phyloP scores from a whole-genome alignment of 2,888 invertebrate species.

The Trichopoda pennipes region DNA sequence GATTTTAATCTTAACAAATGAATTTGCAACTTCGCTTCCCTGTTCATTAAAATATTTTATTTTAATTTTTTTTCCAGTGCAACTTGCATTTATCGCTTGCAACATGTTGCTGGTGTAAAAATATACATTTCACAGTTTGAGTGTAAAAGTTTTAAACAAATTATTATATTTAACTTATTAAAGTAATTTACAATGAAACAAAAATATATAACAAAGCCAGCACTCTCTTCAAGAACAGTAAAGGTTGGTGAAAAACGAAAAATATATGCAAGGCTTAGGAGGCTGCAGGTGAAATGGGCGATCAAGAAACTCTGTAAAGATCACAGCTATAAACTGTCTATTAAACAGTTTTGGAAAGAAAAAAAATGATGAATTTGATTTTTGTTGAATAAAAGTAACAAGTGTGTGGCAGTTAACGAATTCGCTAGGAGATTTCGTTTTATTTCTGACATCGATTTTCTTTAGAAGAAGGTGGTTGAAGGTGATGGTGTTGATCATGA shows the following conservation, averaged over 20 bases:
- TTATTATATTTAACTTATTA: constrained; percentile 79
- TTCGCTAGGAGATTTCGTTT: constrained; percentile 33
- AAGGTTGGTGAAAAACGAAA: background rate
- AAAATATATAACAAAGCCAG: constrained; percentile 29
- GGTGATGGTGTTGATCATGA: constrained; percentile 54
- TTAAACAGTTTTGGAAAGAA: constrained; percentile 39
- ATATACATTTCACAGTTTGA: constrained; percentile 50
- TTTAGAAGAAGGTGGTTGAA: constrained; percentile 29
- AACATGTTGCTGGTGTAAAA: constrained; percentile 23
- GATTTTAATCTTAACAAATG: constrained; percentile 24
- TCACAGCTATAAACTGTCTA: constrained; percentile 65
- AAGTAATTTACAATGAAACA: constrained; percentile 76
- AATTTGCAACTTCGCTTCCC: constrained; percentile 16
- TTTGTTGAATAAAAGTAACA: constrained; percentile 43
- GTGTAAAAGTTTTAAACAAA: constrained; percentile 70
- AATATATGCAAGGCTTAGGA: constrained; percentile 73
- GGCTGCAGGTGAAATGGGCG: constrained; percentile 77
- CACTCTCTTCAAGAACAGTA: background rate
- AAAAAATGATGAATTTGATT: constrained; percentile 47
- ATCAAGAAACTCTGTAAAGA: constrained; percentile 70
- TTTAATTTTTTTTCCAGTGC: background rate
- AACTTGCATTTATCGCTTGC: background rate
- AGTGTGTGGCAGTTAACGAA: constrained; percentile 51
- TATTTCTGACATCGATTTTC: constrained; percentile 2
- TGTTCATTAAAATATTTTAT: constrained; percentile 1